These are phyloP conservation scores for Aramus guarauna DNA, from an alignment of 2,113 vertebrate species.

Conservation along the genomic window DNA sequence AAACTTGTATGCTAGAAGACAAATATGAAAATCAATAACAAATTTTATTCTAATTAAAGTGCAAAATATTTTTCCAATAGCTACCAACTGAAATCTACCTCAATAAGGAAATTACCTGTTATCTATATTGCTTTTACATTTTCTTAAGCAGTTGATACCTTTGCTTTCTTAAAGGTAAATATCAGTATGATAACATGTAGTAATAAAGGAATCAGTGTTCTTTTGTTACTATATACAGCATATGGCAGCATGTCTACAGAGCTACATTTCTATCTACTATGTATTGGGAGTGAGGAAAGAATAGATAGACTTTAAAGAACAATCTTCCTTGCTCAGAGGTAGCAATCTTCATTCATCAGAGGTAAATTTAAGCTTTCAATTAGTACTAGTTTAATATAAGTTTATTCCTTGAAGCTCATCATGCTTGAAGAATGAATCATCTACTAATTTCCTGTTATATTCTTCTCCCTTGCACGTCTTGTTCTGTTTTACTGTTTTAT, in stretches of 20 bases:
- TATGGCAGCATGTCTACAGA: neutral
- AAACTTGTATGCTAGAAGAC: constrained; percentile 34
- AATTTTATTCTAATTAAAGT: constrained; percentile 51
- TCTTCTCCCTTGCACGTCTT: neutral
- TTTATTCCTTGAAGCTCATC: neutral
- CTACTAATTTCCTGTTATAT: neutral
- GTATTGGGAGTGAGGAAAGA: neutral
- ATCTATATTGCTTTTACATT: neutral
- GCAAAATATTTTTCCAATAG: constrained; percentile 32
- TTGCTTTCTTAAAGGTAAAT: neutral
- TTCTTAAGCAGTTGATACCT: neutral
- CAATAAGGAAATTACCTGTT: neutral
- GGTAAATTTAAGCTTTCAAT: neutral
- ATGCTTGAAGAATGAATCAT: neutral
- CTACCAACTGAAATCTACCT: neutral
- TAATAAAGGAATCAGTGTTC: neutral
- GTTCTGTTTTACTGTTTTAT: neutral
- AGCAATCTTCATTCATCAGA: neutral
- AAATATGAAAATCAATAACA: constrained; percentile 63
- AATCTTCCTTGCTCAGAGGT: neutral
- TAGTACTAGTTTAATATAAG: neutral
- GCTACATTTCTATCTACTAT: neutral
- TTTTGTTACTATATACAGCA: neutral
- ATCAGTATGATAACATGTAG: neutral
- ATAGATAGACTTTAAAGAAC: neutral